Evolutionary conservation across 2,113 vertebrate genomes (phyloP).

Genomic region (Suncus etruscus): DNA sequence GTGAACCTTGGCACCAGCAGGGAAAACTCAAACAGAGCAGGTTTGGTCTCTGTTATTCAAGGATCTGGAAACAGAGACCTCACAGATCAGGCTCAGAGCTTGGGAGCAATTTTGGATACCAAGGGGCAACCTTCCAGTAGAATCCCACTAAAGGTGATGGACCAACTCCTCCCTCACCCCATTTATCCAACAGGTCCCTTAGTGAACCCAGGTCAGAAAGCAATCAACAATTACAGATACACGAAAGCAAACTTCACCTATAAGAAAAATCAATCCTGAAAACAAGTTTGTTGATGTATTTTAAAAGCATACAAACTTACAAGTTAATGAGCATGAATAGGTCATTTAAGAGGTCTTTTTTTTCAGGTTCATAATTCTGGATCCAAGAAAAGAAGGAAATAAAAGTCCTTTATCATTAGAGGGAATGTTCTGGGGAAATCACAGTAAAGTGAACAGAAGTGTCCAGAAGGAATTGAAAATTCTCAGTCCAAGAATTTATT

Average conservation of each 20-base stretch:
- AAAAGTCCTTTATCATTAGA: neutral
- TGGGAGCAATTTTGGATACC: neutral
- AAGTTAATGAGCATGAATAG: neutral
- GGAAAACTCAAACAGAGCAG: neutral
- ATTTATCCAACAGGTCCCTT: neutral
- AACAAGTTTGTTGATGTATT: neutral
- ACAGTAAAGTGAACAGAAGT: neutral
- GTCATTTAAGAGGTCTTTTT: neutral
- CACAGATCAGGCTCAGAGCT: neutral
- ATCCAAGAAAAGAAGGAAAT: neutral
- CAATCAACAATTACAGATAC: neutral
- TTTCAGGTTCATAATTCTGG: neutral
- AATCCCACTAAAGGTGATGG: neutral
- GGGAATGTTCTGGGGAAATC: neutral
- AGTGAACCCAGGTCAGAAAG: neutral
- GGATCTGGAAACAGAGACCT: neutral
- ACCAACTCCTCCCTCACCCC: no score
- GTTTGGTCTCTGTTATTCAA: neutral
- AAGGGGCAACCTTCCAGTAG: neutral
- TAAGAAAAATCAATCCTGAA: neutral
- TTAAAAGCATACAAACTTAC: neutral
- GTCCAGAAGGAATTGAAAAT: neutral
- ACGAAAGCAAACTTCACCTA: neutral
- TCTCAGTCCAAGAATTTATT: neutral
- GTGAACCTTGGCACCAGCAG: neutral